Base-by-base conservation (phyloP, 1,140 invertebrate species). In the Eufriesea mexicana region DNA sequence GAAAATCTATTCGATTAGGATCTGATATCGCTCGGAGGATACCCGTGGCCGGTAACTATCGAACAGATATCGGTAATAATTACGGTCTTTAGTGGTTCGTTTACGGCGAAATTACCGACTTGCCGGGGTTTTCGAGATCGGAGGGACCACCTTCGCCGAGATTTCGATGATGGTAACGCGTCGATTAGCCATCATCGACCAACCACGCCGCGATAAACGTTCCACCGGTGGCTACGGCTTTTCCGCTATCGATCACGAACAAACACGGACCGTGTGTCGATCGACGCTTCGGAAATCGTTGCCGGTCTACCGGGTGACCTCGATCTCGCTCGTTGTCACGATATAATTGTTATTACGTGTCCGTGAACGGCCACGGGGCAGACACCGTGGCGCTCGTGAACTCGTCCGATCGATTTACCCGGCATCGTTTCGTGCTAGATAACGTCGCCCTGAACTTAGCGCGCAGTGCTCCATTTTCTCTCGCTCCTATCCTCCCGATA, bases 331-430 rank as follows among this genome's bases (percentile, higher is more conserved):
- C 62, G 66, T 83, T 83, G 66, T 70, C 66, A 55, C 74, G 55
- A 71, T 78, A 28, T 70, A 83, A 83, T 78, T 78, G 57, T 83
- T 71, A 71, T 78, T 77, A 83, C 74, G 66, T 78, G 66, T 83
- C 81, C 66, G 35, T 67, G 62, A 62, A 68, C 74, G 49, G 55
- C 14, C 49, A 23, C 62, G 18, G 18, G 68, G 42, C 68, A 70
- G 74, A 84, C 82, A 79, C 49, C 57, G 74, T 18, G 81, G 66
- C 82, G 67, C 76, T 67, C 67, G 76, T 35, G 66, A 66, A 61
- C 67, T 61, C 55, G 49, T 25, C 67, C 76, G 68, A 84, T 84
- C 82, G 76, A 84, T 84, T 73, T 57, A n/a, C 35, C 55, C 49
- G 61, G 14, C 62, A 82, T 76, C 42, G 55, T 49, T 77, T 20